Conservation (phyloP, 2,113 vertebrate genomes). For the Australoheros scitulus region DNA sequence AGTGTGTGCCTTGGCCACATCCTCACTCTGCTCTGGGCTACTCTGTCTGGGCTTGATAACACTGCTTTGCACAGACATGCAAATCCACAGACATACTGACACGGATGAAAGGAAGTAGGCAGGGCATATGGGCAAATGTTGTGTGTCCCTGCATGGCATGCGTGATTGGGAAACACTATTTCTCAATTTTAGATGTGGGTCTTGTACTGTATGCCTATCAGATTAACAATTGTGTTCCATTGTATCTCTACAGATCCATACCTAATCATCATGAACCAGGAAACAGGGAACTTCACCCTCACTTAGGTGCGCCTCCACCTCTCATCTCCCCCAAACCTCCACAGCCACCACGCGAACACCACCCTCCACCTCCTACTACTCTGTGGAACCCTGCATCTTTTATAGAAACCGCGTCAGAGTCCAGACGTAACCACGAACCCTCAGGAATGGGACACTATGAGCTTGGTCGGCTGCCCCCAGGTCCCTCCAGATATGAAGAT, state of each 20-base stretch:
- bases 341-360: conserved; percentile 84
- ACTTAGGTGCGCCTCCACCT: conserved; percentile 91
- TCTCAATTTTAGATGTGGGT: not conserved
- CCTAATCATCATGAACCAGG: conserved; percentile 85
- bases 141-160: not conserved
- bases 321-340: conserved; percentile 95
- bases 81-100: conserved; percentile 35
- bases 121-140: not conserved
- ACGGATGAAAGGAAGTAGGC: conserved; percentile 29
- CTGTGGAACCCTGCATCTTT: conserved; percentile 94
- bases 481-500: conserved; percentile 86
- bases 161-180: conserved; percentile 5
- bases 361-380: conserved; percentile 83
- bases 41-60: conserved; percentile 70
- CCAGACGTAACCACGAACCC: conserved; percentile 84
- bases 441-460: conserved; percentile 83
- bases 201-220: conserved; percentile 14
- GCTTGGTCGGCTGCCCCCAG: conserved; percentile 78
- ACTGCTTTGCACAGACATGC: conserved; percentile 34
- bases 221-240: conserved; percentile 10
- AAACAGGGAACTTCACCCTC: conserved; percentile 85
- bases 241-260: conserved; percentile 77
- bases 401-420: conserved; percentile 86
- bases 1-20: conserved; percentile 65
- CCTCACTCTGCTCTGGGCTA: conserved; percentile 68